A percentile compares a stretch with the other conserved stretches of the same genome.
Conservation (phyloP, 2,113 vertebrate genomes). For the Pipra filicauda region DNA sequence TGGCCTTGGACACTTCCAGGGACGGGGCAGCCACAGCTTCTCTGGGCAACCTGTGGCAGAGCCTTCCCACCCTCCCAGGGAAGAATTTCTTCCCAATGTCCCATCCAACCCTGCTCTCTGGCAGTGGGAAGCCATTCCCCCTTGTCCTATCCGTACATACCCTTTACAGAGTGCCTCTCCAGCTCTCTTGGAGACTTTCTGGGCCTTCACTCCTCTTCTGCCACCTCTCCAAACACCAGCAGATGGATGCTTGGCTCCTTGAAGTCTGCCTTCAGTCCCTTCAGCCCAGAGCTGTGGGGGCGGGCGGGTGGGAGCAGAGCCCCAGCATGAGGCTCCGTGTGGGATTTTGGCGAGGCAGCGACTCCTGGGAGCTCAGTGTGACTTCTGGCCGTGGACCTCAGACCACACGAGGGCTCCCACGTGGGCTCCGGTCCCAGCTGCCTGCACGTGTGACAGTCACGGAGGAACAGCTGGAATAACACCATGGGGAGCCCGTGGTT, state of each 20-base stretch:
- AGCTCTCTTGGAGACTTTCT: background rate
- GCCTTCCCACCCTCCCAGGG: fast-evolving
- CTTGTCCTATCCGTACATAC: background rate
- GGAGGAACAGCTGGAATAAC: background rate
- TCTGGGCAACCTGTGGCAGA: background rate
- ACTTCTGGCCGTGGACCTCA: background rate
- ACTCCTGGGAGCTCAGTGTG: background rate
- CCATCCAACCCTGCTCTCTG: background rate
- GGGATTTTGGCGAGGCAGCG: background rate
- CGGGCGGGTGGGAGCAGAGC: background rate
- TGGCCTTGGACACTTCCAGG: background rate
- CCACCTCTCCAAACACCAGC: background rate
- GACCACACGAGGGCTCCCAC: background rate
- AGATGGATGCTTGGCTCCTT: background rate
- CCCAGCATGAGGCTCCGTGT: background rate
- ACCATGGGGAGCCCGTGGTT: fast-evolving
- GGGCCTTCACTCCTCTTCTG: background rate
- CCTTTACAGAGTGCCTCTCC: background rate
- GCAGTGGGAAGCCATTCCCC: background rate
- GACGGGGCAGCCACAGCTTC: background rate
- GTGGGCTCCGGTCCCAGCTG: background rate
- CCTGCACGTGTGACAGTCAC: background rate
- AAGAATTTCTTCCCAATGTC: background rate
- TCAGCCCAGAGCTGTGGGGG: background rate
- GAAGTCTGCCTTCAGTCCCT: background rate